phyloP scores from a whole-genome alignment of 1,140 invertebrate species.

The Drosophila ogumai region DNA sequence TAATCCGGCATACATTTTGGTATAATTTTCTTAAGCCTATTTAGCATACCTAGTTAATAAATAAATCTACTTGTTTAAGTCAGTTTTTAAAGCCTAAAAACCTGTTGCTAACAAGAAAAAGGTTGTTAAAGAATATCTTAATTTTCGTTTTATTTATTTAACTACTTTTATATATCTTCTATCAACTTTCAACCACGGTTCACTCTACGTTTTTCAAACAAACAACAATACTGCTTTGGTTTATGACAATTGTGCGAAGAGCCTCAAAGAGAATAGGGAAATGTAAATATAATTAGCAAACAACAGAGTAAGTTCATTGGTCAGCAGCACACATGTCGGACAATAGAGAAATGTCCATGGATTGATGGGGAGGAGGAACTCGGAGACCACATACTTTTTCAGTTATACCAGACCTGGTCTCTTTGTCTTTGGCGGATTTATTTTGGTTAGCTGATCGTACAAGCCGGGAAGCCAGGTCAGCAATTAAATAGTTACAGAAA shows the following conservation, averaged over 20 bases:
- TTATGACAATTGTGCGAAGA: slow-evolving; percentile 57
- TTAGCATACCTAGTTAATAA: background rate
- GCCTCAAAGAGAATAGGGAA: slow-evolving; percentile 51
- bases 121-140: background rate
- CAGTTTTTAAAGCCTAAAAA: background rate
- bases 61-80: background rate
- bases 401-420: slow-evolving; percentile 8
- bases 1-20: background rate
- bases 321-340: slow-evolving; percentile 48
- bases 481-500: slow-evolving; percentile 1
- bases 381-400: background rate
- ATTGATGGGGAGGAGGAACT: slow-evolving; percentile 2
- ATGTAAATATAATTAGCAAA: slow-evolving; percentile 71
- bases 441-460: slow-evolving; percentile 22
- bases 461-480: slow-evolving; percentile 21
- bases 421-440: slow-evolving; percentile 7
- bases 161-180: background rate
- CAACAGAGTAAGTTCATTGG: slow-evolving; percentile 72
- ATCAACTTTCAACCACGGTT: slow-evolving; percentile 34
- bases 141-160: background rate
- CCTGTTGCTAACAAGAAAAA: background rate
- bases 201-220: slow-evolving; percentile 9
- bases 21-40: background rate
- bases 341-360: background rate
- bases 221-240: slow-evolving; percentile 33